A percentile compares a stretch with the other conserved stretches of the same genome.
These are phyloP conservation scores for Calephelis nemesis DNA, from an alignment of 1,140 invertebrate species.

Conservation along the genomic window DNA sequence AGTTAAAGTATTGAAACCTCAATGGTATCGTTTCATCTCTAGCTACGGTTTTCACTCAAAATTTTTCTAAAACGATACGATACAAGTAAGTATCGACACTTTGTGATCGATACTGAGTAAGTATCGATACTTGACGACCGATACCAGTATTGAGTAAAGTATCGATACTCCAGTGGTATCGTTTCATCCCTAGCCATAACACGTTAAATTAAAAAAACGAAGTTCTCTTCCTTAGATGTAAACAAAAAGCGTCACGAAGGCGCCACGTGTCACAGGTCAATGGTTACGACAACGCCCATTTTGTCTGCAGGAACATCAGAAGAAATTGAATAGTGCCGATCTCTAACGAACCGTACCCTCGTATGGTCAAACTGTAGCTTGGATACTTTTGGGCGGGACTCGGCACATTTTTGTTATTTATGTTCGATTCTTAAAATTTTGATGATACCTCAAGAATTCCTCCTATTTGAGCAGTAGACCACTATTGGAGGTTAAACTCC, in stretches of 20 bases:
- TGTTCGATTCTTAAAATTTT: neutral
- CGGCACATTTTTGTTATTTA: neutral
- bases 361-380: slow-evolving; percentile 9
- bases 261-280: slow-evolving; percentile 65
- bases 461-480: neutral
- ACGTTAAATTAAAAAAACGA: neutral
- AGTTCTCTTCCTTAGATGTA: neutral
- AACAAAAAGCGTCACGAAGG: slow-evolving; percentile 47
- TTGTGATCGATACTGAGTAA: no score
- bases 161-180: neutral
- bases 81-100: no score
- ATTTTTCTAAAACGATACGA: no score
- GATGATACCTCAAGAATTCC: neutral
- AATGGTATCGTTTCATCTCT: no score
- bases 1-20: no score
- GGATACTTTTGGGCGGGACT: slow-evolving; percentile 4
- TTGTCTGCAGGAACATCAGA: slow-evolving; percentile 30
- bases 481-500: neutral
- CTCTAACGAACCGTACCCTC: slow-evolving; percentile 47
- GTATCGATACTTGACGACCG: no score
- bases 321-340: slow-evolving; percentile 46
- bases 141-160: no score
- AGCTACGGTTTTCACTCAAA: no score
- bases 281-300: slow-evolving; percentile 41
- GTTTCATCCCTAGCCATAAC: neutral